Percentiles rank a stretch among this genome's conserved stretches.
phyloP scores from a whole-genome alignment of 2,797 vertebrate species.

The Pogonophryne albipinna region DNA sequence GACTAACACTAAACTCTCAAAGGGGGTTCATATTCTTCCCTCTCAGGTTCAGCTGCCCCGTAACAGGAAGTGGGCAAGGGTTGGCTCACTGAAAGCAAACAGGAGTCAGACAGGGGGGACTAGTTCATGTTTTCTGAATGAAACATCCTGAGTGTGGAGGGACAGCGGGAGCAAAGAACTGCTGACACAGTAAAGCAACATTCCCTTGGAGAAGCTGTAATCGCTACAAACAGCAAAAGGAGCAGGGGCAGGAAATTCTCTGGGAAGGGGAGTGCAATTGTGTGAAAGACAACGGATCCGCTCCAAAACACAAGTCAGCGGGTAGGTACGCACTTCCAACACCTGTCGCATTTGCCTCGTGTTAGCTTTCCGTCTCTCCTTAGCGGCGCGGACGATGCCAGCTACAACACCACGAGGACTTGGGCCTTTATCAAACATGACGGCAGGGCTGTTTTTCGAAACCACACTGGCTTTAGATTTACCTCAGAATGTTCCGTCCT shows the following conservation, averaged over 20 bases:
- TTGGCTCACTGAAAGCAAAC: slow-evolving; percentile 64
- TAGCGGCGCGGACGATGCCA: slow-evolving; percentile 51
- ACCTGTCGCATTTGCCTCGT: slow-evolving; percentile 28
- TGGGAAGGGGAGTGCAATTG: slow-evolving; percentile 43
- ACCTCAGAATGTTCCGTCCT: slow-evolving; percentile 66
- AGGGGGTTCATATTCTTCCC: slow-evolving; percentile 23
- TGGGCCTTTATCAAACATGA: slow-evolving; percentile 73
- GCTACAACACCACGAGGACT: slow-evolving; percentile 68
- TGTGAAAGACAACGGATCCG: slow-evolving; percentile 39
- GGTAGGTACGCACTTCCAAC: slow-evolving; percentile 38
- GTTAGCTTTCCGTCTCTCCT: slow-evolving; percentile 50
- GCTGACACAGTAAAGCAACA: slow-evolving; percentile 76
- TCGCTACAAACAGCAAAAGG: slow-evolving; percentile 65
- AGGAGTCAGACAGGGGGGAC: slow-evolving; percentile 56
- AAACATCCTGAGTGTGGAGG: slow-evolving; percentile 82
- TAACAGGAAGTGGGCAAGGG: slow-evolving; percentile 50
- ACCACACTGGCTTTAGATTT: slow-evolving; percentile 70
- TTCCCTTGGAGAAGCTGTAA: slow-evolving; percentile 73
- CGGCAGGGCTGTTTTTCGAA: slow-evolving; percentile 67
- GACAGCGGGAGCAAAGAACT: slow-evolving; percentile 62
- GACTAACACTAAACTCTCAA: slow-evolving; percentile 28
- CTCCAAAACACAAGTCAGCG: slow-evolving; percentile 60
- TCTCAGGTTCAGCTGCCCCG: slow-evolving; percentile 33
- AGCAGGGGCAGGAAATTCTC: slow-evolving; percentile 62
- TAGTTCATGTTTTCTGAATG: slow-evolving; percentile 85